phyloP scores from a whole-genome alignment of 1,140 invertebrate genomes.

The Aphaenogaster rudis region DNA sequence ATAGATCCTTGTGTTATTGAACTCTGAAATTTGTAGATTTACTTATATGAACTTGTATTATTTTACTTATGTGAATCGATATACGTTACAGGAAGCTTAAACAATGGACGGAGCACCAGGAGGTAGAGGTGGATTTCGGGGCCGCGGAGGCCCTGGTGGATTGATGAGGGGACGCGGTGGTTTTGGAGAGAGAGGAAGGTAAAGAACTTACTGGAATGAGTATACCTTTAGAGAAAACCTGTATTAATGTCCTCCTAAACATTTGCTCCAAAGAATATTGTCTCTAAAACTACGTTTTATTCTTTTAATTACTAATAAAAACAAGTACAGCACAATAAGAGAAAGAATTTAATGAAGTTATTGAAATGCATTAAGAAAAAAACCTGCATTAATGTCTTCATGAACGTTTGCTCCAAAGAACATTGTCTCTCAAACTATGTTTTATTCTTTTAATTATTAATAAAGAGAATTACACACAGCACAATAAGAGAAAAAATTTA shows the following conservation, averaged over 20 bases:
- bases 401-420: background rate
- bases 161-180: conserved; percentile 84
- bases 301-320: background rate
- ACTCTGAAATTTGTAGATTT: background rate
- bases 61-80: background rate
- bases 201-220: conserved; percentile 19
- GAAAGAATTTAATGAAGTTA: background rate
- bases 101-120: conserved; percentile 82
- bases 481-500: background rate
- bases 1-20: background rate
- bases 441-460: background rate
- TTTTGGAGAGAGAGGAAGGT: conserved; percentile 84
- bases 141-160: conserved; percentile 81
- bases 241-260: background rate
- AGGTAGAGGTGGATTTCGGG: conserved; percentile 82
- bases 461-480: background rate
- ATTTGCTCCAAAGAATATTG: background rate
- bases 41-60: background rate
- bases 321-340: background rate
- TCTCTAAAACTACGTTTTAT: background rate
- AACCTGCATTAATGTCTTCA: background rate
- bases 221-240: background rate
- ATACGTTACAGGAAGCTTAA: conserved; percentile 7
- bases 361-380: background rate
- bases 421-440: background rate